Evolutionary conservation across 92 coral and sea anemone species (phyloP), one percentile per base, ranked within the genome.

Genomic region (Palythoa grandis): DNA sequence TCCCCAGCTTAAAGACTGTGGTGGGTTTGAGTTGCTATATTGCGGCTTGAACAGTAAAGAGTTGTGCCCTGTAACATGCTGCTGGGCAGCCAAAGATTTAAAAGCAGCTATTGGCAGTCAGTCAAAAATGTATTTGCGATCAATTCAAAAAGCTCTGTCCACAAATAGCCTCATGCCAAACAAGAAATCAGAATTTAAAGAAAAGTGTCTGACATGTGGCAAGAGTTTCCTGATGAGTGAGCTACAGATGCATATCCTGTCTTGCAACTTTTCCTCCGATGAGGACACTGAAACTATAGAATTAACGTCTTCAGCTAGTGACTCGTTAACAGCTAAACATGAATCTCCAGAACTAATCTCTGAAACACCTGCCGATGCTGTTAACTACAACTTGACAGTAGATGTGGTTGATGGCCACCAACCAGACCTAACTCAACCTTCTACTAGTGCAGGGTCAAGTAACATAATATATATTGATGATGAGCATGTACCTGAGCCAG

Each of bases 11-110:
- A 84, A 85, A 73, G 84, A 85, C 12, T 88, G 84, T 4, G 93
- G 93, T 52, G 91, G 88, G 22, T 91, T 91, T 70, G 91, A 91
- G 74, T 53, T 91, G 23, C 74, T 87, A 83, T 39, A 54, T 69
- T 91, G 93, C 76, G 71, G 76, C 25, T 54, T 75, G 3, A 69
- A 79, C 17, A 63, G 88, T 75, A 88, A 84, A 60, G 86, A 84
- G 20, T 87, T 91, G 40, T 84, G 48, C 15, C 70, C 87, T 35
- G 20, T 91, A 8, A 83, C 69, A 35, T 85, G 88, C 29, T 57
- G 87, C 19, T 91, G 89, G 89, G 78, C 84, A 16, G 87, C 88
- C 24, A 88, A 83, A 54, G 86, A 78, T 61, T 83, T 88, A 20
- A 86, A 77, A 74, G 86, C 91, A 66, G 79, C 76, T 79, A 25